Evolutionary conservation across 2,113 vertebrate species (phyloP).

Genomic region (Electrona antarctica): DNA sequence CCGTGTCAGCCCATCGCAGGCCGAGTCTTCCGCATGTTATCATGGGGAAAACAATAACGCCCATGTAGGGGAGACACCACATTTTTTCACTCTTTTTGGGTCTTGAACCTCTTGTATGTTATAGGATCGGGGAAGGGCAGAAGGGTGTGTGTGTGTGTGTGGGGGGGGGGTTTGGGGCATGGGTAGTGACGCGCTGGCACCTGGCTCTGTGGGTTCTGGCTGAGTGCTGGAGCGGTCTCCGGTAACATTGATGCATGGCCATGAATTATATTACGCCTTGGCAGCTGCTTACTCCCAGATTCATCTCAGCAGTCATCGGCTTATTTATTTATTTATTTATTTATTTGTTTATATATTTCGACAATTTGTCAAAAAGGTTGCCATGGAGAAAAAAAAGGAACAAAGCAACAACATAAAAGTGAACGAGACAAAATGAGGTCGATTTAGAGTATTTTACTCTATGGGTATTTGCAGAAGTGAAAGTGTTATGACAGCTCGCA

Average conservation of each 20-base stretch:
- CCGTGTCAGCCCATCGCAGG: too few relatives aligned
- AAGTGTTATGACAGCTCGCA: slow-evolving; percentile 32
- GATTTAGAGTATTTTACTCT: slow-evolving; percentile 59
- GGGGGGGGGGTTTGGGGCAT: slow-evolving; percentile 49
- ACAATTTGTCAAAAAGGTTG: slow-evolving; percentile 77
- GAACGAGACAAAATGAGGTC: slow-evolving; percentile 55
- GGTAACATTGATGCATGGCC: slow-evolving; percentile 81
- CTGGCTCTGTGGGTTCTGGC: slow-evolving; percentile 74
- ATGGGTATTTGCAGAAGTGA: slow-evolving; percentile 42
- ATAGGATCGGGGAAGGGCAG: background rate
- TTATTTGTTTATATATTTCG: slow-evolving; percentile 72
- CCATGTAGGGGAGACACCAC: too few relatives aligned
- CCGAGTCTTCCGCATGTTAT: too few relatives aligned
- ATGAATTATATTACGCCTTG: slow-evolving; percentile 82
- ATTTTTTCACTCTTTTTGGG: too few relatives aligned
- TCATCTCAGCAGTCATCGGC: slow-evolving; percentile 79
- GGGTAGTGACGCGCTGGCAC: slow-evolving; percentile 73
- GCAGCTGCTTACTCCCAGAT: slow-evolving; percentile 79
- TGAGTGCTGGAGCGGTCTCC: slow-evolving; percentile 72
- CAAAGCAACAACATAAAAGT: slow-evolving; percentile 25
- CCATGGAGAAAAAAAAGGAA: slow-evolving; percentile 52
- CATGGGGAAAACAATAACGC: too few relatives aligned
- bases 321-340: slow-evolving; percentile 82
- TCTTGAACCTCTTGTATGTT: too few relatives aligned
- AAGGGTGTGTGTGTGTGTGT: slow-evolving; percentile 16